Conservation (phyloP, 2,113 vertebrate genomes). For the Crotalus helleri region DNA sequence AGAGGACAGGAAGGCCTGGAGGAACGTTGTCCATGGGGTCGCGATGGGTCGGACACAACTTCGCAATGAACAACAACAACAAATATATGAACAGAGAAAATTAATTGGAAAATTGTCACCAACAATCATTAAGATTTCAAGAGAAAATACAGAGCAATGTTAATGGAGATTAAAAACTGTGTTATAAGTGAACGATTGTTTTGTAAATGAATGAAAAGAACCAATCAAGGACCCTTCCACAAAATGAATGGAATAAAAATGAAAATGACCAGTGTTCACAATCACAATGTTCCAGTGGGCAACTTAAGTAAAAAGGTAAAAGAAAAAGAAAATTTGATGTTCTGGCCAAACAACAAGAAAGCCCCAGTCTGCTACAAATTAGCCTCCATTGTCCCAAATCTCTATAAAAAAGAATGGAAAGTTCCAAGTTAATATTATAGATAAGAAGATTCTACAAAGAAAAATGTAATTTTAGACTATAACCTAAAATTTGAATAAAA, state of each 20-base stretch:
- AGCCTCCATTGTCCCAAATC: neutral
- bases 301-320: neutral
- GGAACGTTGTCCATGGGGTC: no score
- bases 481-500: neutral
- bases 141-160: neutral
- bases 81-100: neutral
- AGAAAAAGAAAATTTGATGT: neutral
- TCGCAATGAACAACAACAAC: no score
- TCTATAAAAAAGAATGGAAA: neutral
- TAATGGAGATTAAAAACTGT: neutral
- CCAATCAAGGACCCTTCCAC: neutral
- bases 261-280: neutral
- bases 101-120: neutral
- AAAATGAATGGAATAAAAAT: neutral
- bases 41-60: no score
- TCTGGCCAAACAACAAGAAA: neutral
- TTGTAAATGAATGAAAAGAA: neutral
- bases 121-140: neutral
- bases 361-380: neutral
- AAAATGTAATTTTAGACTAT: neutral
- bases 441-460: neutral
- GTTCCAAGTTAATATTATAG: neutral
- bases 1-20: no score
- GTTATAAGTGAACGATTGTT: neutral
- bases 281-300: neutral